A percentile compares a stretch with the other conserved stretches of the same genome.
Evolutionary conservation across 1,140 invertebrate genomes (phyloP).

Genomic region (Lasaia peninsularis): DNA sequence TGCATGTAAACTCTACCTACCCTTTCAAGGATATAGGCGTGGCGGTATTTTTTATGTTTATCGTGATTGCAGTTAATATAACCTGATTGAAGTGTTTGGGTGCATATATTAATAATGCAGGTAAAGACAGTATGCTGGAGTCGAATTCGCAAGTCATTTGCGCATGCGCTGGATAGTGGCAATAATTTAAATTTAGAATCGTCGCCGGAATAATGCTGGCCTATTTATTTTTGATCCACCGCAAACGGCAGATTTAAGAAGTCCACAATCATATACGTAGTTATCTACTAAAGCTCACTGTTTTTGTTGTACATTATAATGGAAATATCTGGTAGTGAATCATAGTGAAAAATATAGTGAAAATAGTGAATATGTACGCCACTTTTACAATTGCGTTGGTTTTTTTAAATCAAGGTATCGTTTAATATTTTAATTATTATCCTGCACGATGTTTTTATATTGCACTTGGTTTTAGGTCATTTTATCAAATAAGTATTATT

Average conservation of each 20-base stretch:
- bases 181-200: conserved; percentile 66
- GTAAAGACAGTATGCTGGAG: neutral
- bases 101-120: conserved; percentile 16
- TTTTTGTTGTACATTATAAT: neutral
- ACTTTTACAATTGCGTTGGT: conserved; percentile 16
- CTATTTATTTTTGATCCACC: conserved; percentile 51
- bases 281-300: neutral
- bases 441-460: too few species aligned
- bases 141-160: conserved; percentile 21
- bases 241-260: conserved; percentile 42
- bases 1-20: too few species aligned
- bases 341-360: too few species aligned
- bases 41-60: neutral
- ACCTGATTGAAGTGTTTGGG: conserved; percentile 5
- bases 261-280: neutral
- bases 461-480: too few species aligned
- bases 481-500: too few species aligned
- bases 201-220: conserved; percentile 55
- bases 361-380: conserved; percentile 5
- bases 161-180: conserved; percentile 58
- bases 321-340: neutral
- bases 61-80: neutral
- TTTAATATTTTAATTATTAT: neutral
- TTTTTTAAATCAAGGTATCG: conserved; percentile 19
- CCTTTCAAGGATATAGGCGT: too few species aligned